Conservation (phyloP, 2,888 invertebrate genomes). For the Diogma glabrata region DNA sequence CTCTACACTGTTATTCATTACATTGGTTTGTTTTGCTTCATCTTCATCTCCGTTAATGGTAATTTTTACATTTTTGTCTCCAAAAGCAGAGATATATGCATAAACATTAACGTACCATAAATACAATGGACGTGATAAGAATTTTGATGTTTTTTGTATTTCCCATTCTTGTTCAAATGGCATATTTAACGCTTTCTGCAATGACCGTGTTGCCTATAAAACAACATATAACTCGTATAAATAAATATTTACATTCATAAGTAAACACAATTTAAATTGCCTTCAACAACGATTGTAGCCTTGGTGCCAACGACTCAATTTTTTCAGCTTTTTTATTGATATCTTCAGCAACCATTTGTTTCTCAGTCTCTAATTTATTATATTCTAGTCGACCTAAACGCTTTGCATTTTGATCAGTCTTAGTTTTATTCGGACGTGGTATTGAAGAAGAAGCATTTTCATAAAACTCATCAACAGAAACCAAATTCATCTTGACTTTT, state of each 20-base stretch:
- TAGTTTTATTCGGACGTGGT: constrained; percentile 50
- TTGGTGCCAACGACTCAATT: constrained; percentile 71
- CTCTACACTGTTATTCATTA: too few species aligned
- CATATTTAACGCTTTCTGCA: constrained; percentile 78
- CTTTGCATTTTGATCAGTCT: constrained; percentile 61
- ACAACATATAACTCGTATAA: too few species aligned
- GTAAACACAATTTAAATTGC: too few species aligned
- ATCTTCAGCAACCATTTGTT: constrained; percentile 62
- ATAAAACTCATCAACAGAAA: constrained; percentile 74
- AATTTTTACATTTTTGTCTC: constrained; percentile 39
- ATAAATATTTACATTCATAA: too few species aligned
- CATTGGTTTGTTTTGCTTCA: constrained; percentile 53
- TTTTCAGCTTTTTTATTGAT: constrained; percentile 64
- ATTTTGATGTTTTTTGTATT: constrained; percentile 60
- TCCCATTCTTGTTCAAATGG: constrained; percentile 67
- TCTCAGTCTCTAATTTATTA: constrained; percentile 60
- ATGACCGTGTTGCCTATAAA: constrained; percentile 78
- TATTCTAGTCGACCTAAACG: constrained; percentile 78
- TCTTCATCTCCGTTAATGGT: constrained; percentile 56
- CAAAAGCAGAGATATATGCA: constrained; percentile 70
- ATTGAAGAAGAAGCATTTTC: constrained; percentile 61
- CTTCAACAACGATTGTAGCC: constrained; percentile 56
- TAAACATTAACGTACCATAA: constrained; percentile 74
- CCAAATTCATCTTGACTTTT: constrained; percentile 87
- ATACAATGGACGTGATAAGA: constrained; percentile 73